Evolutionary conservation across 2,113 vertebrate genomes (phyloP).

Genomic region (Saguinus imperator): DNA sequence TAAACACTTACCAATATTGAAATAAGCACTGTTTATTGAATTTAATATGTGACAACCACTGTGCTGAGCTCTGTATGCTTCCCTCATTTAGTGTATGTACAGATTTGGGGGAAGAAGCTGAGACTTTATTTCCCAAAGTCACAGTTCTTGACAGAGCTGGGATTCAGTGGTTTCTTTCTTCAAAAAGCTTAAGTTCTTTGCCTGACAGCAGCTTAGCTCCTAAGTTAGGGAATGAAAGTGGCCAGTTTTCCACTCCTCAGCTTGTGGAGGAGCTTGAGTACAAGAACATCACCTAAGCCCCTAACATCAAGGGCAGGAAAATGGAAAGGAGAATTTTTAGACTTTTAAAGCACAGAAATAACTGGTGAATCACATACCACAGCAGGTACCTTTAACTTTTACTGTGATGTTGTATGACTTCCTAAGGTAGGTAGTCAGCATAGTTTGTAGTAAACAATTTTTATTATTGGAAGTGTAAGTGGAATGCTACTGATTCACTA

Average conservation of each 20-base stretch:
- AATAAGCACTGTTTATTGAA: neutral
- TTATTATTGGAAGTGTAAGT: neutral
- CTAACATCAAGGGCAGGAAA: no score
- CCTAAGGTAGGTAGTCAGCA: neutral
- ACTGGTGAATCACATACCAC: neutral
- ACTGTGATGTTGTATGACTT: neutral
- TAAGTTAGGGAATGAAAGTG: neutral
- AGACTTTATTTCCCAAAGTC: neutral
- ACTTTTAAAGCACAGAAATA: neutral
- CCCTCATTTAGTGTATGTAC: neutral
- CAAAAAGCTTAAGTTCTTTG: neutral
- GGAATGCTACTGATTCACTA: neutral
- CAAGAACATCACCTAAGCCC: neutral
- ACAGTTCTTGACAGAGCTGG: neutral
- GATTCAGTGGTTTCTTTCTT: neutral
- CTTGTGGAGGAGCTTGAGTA: neutral
- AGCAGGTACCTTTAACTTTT: neutral
- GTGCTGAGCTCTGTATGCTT: neutral
- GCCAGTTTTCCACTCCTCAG: no score
- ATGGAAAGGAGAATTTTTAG: neutral
- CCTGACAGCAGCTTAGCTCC: neutral
- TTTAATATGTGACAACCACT: neutral
- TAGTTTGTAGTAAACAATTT: neutral
- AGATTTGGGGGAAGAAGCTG: fast-evolving
- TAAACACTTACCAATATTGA: neutral